Evolutionary conservation across 2,888 invertebrate genomes (phyloP).

Genomic region (Tortricodes alternella): DNA sequence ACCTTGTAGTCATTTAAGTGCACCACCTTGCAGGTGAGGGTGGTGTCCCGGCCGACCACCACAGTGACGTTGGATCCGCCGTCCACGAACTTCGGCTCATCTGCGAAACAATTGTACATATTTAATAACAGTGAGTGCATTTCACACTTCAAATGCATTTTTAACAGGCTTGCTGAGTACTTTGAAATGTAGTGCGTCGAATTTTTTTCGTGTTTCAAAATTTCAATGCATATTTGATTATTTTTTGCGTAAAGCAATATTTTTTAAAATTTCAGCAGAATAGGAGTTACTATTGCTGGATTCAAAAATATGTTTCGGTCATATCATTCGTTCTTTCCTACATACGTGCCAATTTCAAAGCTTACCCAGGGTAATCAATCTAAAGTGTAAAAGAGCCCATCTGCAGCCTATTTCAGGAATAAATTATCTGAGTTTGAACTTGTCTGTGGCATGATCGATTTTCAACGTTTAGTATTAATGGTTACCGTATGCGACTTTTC

Average conservation of each 20-base stretch:
- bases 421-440: conserved; percentile 30
- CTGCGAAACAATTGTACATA: conserved; percentile 42
- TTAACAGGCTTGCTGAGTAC: background rate
- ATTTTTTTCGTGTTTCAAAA: background rate
- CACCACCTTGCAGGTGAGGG: conserved; percentile 61
- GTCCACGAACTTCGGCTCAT: conserved; percentile 57
- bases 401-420: conserved; percentile 28
- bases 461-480: conserved; percentile 20
- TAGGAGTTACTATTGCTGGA: background rate
- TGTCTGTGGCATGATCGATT: conserved; percentile 25
- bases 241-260: no score
- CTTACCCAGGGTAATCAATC: conserved; percentile 20
- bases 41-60: conserved; percentile 62
- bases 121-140: conserved; percentile 6
- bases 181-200: background rate
- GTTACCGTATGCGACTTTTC: conserved; percentile 7
- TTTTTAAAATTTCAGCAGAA: no score
- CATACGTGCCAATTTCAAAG: conserved; percentile 12
- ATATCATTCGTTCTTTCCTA: background rate
- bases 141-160: conserved; percentile 4
- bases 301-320: background rate
- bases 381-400: conserved; percentile 27
- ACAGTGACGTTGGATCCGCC: conserved; percentile 58
- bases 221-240: background rate
- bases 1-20: conserved; percentile 65